Evolutionary conservation across 2,888 invertebrate species (phyloP).

Genomic region (Xestia rhomboidea): DNA sequence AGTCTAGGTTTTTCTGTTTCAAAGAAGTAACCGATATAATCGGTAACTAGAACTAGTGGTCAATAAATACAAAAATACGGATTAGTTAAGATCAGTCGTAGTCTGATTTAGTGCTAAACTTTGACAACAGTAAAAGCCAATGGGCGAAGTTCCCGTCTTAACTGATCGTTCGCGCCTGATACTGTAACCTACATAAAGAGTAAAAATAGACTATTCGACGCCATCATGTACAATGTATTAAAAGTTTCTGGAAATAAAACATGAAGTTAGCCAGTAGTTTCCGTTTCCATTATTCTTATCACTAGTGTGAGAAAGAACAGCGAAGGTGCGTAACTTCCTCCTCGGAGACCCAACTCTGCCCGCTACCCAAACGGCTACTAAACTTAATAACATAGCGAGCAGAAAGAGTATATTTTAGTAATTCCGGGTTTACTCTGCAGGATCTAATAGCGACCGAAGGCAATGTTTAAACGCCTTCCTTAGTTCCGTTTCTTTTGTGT

Average conservation of each 20-base stretch:
- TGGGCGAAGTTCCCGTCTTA: constrained; percentile 78
- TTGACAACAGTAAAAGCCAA: constrained; percentile 80
- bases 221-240: constrained; percentile 44
- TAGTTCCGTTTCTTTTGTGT: constrained; percentile 86
- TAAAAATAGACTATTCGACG: constrained; percentile 62
- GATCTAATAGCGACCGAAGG: constrained; percentile 76
- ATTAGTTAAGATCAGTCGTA: constrained; percentile 69
- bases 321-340: constrained; percentile 58
- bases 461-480: constrained; percentile 80
- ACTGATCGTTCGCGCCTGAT: constrained; percentile 80
- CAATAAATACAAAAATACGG: constrained; percentile 63
- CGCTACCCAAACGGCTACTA: constrained; percentile 68
- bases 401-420: constrained; percentile 74
- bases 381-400: constrained; percentile 74
- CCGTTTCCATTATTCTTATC: constrained; percentile 53
- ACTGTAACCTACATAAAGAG: constrained; percentile 70
- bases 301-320: constrained; percentile 48
- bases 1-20: background rate
- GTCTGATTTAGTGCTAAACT: constrained; percentile 81
- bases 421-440: constrained; percentile 74
- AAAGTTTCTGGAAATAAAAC: constrained; percentile 60
- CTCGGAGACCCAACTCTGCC: constrained; percentile 63
- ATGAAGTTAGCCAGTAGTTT: constrained; percentile 50
- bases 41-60: constrained; percentile 20
- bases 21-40: constrained; percentile 1